phyloP scores from a whole-genome alignment of 2,888 invertebrate species.

The Rhyacophila evoluta region DNA sequence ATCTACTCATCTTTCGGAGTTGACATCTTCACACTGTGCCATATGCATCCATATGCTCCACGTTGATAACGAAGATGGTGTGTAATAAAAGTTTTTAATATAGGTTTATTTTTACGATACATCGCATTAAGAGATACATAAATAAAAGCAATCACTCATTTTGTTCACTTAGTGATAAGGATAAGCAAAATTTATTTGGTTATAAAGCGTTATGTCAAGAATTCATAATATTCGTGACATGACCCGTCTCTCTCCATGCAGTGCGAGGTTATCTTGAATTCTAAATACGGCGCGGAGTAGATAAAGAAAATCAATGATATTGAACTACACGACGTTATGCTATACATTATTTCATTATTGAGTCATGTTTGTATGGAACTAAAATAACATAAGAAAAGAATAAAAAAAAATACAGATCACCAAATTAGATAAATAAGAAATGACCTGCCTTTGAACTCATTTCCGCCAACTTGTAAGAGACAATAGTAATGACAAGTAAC shows the following conservation, averaged over 20 bases:
- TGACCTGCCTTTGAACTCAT: not conserved
- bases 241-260: not conserved
- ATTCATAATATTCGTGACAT: not conserved
- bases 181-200: too few species aligned
- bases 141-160: too few species aligned
- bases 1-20: too few species aligned
- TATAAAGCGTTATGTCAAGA: too few species aligned
- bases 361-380: not conserved
- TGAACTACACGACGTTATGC: not conserved
- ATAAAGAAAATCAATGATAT: conserved; percentile 24
- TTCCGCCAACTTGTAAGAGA: not conserved
- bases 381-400: not conserved
- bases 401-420: not conserved
- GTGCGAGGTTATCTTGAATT: conserved; percentile 16
- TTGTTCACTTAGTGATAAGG: too few species aligned
- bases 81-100: too few species aligned
- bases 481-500: too few species aligned
- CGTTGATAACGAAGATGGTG: too few species aligned
- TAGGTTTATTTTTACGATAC: too few species aligned
- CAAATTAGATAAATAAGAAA: not conserved
- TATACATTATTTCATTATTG: not conserved
- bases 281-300: not conserved
- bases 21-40: too few species aligned
- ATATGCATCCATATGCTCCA: too few species aligned
- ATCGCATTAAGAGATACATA: too few species aligned